Evolutionary conservation across 2,888 invertebrate species (phyloP), one percentile per base, ranked within the genome.

Genomic region (Elaeidobius kamerunicus): DNA sequence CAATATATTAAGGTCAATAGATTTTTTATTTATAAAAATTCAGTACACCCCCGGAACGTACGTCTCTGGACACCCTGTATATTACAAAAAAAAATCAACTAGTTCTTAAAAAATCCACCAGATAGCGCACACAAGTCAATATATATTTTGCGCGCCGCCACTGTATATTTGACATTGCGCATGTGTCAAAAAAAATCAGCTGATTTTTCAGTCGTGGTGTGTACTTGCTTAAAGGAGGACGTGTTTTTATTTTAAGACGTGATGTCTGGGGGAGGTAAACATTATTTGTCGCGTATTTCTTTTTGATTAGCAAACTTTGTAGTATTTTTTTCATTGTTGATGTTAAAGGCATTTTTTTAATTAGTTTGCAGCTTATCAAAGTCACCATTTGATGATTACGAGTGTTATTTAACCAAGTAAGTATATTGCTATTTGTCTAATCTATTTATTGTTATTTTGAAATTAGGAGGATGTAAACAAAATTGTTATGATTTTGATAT

Each of bases 391-490:
- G 61, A 60, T 44, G 52, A 61, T 47, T 61, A 57, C 41, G 58
- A 61, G 44, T 53, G 56, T 28, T 61, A 61, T 54, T 52, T 63
- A 15, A 46, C 38, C 14, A 14, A 47, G 55, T 55, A 51, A 55
- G 55, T 53, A 38, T n/a, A n/a, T n/a, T n/a, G n/a, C n/a, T n/a
- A n/a, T n/a, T n/a, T n/a, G 38, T 28, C 39, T 19, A 23, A 38
- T 32, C 19, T 7, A 19, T 19, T 32, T 18, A 28, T 40, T 34
- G 14, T 28, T 28, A 35, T 35, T 35, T n/a, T n/a, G n/a, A n/a
- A n/a, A n/a, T n/a, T n/a, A 27, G 27, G 27, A 27, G 9, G 9
- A 27, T 7, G 7, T n/a, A n/a, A n/a, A n/a, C n/a, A 34, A 11
- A 34, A 34, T 34, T n/a, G n/a, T n/a, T n/a, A n/a, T n/a, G n/a